Evolutionary conservation across 2,888 invertebrate genomes (phyloP).

Genomic region (Chelonus formosanus): DNA sequence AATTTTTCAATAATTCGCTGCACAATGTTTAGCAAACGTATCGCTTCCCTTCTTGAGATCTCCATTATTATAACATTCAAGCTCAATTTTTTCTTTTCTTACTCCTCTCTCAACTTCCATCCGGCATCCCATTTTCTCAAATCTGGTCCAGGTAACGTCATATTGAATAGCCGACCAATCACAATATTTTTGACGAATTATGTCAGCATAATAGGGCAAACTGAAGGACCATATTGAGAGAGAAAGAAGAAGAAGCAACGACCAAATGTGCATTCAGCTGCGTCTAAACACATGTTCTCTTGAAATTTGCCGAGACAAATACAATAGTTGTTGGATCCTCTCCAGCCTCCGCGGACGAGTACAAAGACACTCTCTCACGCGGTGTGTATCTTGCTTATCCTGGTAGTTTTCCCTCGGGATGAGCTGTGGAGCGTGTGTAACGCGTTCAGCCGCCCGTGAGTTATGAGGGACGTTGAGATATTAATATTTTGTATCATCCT

Average conservation of each 20-base stretch:
- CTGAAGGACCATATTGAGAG: constrained; percentile 25
- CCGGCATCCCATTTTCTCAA: constrained; percentile 19
- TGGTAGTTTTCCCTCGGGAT: constrained; percentile 58
- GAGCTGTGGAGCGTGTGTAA: constrained; percentile 62
- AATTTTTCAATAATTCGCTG: constrained; percentile 34
- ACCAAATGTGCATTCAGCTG: constrained; percentile 57
- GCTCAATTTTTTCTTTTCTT: constrained; percentile 26
- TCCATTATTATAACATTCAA: constrained; percentile 30
- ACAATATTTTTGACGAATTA: constrained; percentile 66
- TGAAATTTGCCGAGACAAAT: constrained; percentile 50
- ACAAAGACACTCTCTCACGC: constrained; percentile 53
- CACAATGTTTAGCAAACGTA: constrained; percentile 46
- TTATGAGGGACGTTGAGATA: constrained; percentile 64
- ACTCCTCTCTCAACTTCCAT: constrained; percentile 20
- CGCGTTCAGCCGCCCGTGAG: constrained; percentile 63
- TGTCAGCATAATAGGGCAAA: constrained; percentile 57
- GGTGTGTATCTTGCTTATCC: constrained; percentile 56
- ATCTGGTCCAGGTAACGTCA: constrained; percentile 56
- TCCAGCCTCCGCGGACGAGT: constrained; percentile 46
- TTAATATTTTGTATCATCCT: constrained; percentile 66
- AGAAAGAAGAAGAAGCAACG: constrained; percentile 36
- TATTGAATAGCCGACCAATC: constrained; percentile 59
- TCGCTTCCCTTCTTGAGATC: constrained; percentile 40
- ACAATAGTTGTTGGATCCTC: constrained; percentile 37
- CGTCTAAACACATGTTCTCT: constrained; percentile 54